Evolutionary conservation across 2,888 invertebrate species (phyloP).

Genomic region (Boloria selene): DNA sequence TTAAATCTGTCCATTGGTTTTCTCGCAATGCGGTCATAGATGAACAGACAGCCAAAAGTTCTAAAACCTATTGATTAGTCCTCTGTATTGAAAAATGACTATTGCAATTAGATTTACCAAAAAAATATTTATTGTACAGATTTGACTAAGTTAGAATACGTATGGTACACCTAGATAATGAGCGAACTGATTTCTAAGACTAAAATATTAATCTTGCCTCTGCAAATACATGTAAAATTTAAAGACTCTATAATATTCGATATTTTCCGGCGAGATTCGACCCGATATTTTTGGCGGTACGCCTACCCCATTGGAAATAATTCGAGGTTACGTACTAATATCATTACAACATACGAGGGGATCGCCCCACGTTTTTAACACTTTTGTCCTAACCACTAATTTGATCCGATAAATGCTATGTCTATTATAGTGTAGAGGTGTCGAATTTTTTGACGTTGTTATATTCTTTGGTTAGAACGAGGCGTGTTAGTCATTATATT

Average conservation of each 20-base stretch:
- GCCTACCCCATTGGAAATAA: slow-evolving; percentile 51
- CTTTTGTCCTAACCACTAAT: slow-evolving; percentile 55
- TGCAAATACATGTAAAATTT: too few species aligned
- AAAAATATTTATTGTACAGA: too few species aligned
- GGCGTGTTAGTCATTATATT: neutral
- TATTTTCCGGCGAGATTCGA: slow-evolving; percentile 9
- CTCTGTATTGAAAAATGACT: too few species aligned
- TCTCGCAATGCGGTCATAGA: too few species aligned
- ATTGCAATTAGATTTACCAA: too few species aligned
- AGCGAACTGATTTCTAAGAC: too few species aligned
- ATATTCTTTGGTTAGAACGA: slow-evolving; percentile 3
- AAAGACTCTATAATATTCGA: neutral
- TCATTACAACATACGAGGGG: slow-evolving; percentile 60
- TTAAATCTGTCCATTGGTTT: too few species aligned
- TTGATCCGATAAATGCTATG: slow-evolving; percentile 45
- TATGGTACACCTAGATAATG: too few species aligned
- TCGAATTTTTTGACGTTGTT: slow-evolving; percentile 33
- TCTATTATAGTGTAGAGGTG: slow-evolving; percentile 42
- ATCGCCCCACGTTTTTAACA: slow-evolving; percentile 59
- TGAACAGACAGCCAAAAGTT: too few species aligned
- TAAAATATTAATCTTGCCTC: too few species aligned
- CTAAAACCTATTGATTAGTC: too few species aligned
- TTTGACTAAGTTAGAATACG: too few species aligned
- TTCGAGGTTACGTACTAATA: slow-evolving; percentile 74
- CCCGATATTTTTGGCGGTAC: slow-evolving; percentile 18